Conservation (phyloP, 2,797 vertebrate genomes). For the Manis pentadactyla region DNA sequence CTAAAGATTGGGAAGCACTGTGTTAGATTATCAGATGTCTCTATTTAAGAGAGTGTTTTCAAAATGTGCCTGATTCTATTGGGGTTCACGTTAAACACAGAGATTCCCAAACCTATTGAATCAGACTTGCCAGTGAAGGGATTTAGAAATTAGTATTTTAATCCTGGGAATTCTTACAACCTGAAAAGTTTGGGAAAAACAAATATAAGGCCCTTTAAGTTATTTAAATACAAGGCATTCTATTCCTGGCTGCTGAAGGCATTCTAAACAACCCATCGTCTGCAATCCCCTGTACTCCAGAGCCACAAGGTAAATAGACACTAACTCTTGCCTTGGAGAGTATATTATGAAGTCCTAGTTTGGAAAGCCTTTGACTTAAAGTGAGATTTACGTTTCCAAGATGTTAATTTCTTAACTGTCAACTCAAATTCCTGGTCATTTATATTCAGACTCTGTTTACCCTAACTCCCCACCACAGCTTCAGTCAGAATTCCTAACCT, state of each 20-base stretch:
- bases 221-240: background rate
- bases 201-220: conserved; percentile 19
- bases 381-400: conserved; percentile 64
- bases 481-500: conserved; percentile 48
- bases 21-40: background rate
- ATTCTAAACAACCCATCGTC: background rate
- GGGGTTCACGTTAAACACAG: background rate
- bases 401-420: conserved; percentile 56
- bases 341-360: background rate
- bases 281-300: background rate
- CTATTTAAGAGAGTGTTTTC: background rate
- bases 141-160: background rate
- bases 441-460: conserved; percentile 39
- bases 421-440: conserved; percentile 46
- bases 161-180: background rate
- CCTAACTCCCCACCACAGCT: background rate
- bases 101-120: background rate
- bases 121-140: conserved; percentile 2
- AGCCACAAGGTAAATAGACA: conserved; percentile 3
- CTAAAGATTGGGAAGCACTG: background rate
- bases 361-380: conserved; percentile 50
- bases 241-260: background rate
- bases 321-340: conserved; percentile 15
- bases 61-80: background rate
- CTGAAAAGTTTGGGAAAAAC: conserved; percentile 17